phyloP scores from a whole-genome alignment of 2,888 invertebrate species.

The Drosophila recens region DNA sequence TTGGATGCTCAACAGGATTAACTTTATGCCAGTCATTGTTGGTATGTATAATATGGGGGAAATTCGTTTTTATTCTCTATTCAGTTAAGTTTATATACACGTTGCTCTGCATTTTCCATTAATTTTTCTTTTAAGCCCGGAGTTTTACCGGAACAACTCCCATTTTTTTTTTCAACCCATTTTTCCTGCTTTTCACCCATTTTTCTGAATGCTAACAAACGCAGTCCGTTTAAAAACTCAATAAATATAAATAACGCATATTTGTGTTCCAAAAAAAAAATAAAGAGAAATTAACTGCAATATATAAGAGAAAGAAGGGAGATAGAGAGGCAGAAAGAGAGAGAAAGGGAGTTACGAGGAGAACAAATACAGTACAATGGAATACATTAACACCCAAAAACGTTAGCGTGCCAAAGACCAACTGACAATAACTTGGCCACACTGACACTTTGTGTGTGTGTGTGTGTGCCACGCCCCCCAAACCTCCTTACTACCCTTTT shows the following conservation, averaged over 20 bases:
- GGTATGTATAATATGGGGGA: neutral
- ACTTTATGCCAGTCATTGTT: conserved; percentile 11
- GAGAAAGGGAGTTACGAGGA: neutral
- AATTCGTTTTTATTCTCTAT: conserved; percentile 1
- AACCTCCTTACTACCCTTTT: neutral
- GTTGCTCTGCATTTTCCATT: conserved; percentile 23
- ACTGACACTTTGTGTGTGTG: neutral
- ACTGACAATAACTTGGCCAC: conserved; percentile 55
- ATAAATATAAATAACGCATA: conserved; percentile 63
- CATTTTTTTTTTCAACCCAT: neutral
- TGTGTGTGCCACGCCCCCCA: conserved; percentile 14
- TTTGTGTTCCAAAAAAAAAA: conserved; percentile 34
- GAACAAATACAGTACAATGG: conserved; percentile 10
- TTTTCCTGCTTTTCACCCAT: too few relatives aligned
- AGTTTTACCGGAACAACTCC: neutral
- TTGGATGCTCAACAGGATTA: neutral
- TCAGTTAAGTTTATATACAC: conserved; percentile 3
- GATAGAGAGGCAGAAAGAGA: neutral
- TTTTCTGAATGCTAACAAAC: conserved; percentile 14
- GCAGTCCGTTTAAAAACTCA: conserved; percentile 36
- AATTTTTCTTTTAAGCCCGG: conserved; percentile 15
- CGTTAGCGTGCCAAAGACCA: conserved; percentile 56
- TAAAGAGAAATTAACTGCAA: conserved; percentile 19
- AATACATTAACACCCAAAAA: conserved; percentile 47
- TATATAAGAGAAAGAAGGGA: conserved; percentile 4